These are phyloP conservation scores for Drosophila ambigua DNA, from an alignment of 1,140 invertebrate genomes.

Conservation along the genomic window DNA sequence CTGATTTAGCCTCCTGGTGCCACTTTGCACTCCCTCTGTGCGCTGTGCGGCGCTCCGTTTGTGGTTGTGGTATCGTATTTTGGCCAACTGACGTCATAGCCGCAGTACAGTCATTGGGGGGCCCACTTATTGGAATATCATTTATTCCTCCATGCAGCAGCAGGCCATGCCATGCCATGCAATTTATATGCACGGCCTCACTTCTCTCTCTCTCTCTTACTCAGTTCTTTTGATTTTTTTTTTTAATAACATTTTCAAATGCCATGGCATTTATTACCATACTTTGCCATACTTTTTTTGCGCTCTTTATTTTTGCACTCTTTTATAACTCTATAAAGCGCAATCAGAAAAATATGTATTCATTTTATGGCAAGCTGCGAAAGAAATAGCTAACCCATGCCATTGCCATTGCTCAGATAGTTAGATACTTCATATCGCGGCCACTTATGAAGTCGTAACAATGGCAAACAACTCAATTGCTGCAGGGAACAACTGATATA, in stretches of 20 bases:
- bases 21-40: conserved; percentile 19
- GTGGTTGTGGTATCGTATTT: conserved; percentile 55
- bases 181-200: conserved; percentile 70
- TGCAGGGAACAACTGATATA: conserved; percentile 39
- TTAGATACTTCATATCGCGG: conserved; percentile 18
- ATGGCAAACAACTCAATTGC: conserved; percentile 53
- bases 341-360: conserved; percentile 52
- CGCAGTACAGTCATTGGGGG: conserved; percentile 11
- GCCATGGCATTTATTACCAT: conserved; percentile 80
- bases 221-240: conserved; percentile 18
- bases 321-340: conserved; percentile 71
- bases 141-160: conserved; percentile 58
- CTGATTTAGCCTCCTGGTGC: conserved; percentile 54
- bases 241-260: conserved; percentile 78
- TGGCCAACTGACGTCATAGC: conserved; percentile 70
- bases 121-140: conserved; percentile 33
- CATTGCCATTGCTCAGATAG: conserved; percentile 68
- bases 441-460: conserved; percentile 48
- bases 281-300: conserved; percentile 62
- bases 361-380: conserved; percentile 30
- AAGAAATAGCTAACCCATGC: conserved; percentile 36
- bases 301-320: conserved; percentile 8
- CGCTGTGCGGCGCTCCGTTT: too few relatives aligned
- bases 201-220: conserved; percentile 31
- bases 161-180: conserved; percentile 34